These are phyloP conservation scores for Microctenopoma lineatum DNA, from an alignment of 2,797 vertebrate species.

Conservation along the genomic window DNA sequence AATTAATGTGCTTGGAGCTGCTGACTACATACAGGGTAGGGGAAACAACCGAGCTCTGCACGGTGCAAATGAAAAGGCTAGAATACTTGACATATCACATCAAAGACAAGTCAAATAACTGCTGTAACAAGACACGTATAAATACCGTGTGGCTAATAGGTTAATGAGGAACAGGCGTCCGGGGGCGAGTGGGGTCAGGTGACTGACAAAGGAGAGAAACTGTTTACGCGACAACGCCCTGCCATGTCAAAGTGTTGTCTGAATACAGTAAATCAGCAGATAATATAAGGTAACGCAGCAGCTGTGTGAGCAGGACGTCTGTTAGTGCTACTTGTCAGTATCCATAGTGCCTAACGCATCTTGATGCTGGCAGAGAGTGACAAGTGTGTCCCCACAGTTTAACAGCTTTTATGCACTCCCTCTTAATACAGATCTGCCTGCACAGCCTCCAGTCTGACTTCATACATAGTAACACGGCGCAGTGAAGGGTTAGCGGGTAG, in stretches of 20 bases:
- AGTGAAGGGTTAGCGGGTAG: constrained; percentile 8
- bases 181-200: background rate
- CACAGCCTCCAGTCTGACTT: constrained; percentile 12
- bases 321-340: background rate
- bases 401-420: background rate
- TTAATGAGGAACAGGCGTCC: background rate
- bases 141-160: background rate
- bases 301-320: background rate
- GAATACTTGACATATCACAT: no score
- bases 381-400: background rate
- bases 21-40: background rate
- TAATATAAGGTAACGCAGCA: background rate
- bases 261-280: background rate
- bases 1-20: background rate
- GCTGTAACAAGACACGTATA: background rate
- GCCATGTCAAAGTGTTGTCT: no score
- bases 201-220: no score
- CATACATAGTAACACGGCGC: background rate
- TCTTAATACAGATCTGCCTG: background rate
- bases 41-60: no score
- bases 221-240: no score
- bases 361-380: background rate
- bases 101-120: no score
- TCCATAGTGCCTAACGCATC: background rate
- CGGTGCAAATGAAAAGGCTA: no score